Evolutionary conservation across 2,797 vertebrate genomes (phyloP).

Genomic region (Macroramphosus scolopax): DNA sequence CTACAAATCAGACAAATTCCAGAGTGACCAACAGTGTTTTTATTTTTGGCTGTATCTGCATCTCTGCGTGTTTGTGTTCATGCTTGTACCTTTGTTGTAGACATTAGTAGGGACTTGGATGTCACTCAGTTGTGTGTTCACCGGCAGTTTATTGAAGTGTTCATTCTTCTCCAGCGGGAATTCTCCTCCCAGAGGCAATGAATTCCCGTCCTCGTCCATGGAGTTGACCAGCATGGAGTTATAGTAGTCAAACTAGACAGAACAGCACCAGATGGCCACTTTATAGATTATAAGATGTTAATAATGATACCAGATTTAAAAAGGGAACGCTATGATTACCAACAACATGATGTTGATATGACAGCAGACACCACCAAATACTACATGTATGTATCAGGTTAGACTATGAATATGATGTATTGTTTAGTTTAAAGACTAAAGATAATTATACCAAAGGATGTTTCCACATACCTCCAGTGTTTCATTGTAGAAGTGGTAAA

Average conservation of each 20-base stretch:
- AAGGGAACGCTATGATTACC: too few relatives aligned
- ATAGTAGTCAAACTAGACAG: slow-evolving; percentile 86
- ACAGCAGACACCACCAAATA: background rate
- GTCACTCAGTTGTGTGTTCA: slow-evolving; percentile 87
- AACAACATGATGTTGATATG: too few relatives aligned
- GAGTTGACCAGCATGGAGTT: slow-evolving; percentile 90
- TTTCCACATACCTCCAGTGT: slow-evolving; percentile 82
- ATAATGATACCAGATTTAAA: too few relatives aligned
- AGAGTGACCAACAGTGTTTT: too few relatives aligned
- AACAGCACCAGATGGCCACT: background rate
- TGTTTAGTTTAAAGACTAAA: too few relatives aligned
- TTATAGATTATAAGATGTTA: background rate
- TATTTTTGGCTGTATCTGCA: background rate
- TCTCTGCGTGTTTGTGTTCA: background rate
- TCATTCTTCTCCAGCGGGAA: slow-evolving; percentile 88
- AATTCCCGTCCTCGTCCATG: slow-evolving; percentile 82
- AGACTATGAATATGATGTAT: too few relatives aligned
- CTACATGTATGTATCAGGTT: too few relatives aligned
- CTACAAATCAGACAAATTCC: slow-evolving; percentile 70
- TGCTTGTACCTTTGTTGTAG: slow-evolving; percentile 89
- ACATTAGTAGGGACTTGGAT: slow-evolving; percentile 96
- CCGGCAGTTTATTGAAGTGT: slow-evolving; percentile 88
- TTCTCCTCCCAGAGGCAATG: slow-evolving; percentile 85
- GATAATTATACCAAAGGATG: too few relatives aligned
- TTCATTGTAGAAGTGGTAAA: slow-evolving; percentile 90